Evolutionary conservation across 2,797 vertebrate species (phyloP).

Genomic region (Galagoides demidoff): DNA sequence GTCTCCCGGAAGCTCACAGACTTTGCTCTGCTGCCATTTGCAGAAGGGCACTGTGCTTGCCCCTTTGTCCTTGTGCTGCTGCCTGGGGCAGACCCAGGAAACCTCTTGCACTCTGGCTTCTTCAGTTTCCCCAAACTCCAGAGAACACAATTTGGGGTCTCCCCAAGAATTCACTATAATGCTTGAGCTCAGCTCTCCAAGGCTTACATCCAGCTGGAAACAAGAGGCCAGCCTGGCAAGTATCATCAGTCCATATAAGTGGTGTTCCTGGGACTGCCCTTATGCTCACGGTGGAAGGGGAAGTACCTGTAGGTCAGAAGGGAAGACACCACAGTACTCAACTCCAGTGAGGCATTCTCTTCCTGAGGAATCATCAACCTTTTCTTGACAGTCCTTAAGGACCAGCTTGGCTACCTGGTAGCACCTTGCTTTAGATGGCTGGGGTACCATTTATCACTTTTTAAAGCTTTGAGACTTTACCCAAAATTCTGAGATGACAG

Average conservation of each 20-base stretch:
- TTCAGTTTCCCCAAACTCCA: not conserved
- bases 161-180: slow-evolving; percentile 2
- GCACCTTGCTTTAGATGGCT: not conserved
- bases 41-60: not conserved
- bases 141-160: not conserved
- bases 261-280: not conserved
- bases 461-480: slow-evolving; percentile 14
- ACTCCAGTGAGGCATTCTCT: not conserved
- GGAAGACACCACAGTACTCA: not conserved
- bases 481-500: slow-evolving; percentile 4
- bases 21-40: not conserved
- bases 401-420: not conserved
- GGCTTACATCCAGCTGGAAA: not conserved
- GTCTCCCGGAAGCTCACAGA: not conserved
- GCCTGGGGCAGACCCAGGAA: not conserved
- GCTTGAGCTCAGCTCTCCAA: not conserved
- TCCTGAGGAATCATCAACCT: not conserved
- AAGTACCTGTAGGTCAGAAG: not conserved
- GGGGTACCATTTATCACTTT: not conserved
- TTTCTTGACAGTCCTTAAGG: not conserved
- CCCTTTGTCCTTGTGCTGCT: not conserved
- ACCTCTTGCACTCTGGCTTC: not conserved
- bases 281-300: not conserved
- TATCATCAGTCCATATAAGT: not conserved
- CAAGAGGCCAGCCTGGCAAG: not conserved